Evolutionary conservation across 92 coral and sea anemone genomes (phyloP), one percentile per base, ranked within the genome.

Genomic region (Umimayanthus chanpuru): DNA sequence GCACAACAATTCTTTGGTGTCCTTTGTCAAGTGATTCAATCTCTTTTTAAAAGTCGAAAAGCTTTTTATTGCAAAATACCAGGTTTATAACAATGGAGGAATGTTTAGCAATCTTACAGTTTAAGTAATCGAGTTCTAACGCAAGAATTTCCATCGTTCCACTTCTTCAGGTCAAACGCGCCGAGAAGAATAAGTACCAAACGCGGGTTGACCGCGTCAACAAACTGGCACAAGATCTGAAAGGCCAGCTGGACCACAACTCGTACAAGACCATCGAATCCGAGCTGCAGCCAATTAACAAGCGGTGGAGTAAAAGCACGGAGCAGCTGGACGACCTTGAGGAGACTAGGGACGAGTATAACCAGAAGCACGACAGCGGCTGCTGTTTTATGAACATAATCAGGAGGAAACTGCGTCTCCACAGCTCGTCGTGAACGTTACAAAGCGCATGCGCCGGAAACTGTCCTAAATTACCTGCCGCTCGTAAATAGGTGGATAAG

Each of bases 271-370:
- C n/a, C 21, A 83, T 83, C 67, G 26, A 68, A 25, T 43, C 87
- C 30, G 87, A 83, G 47, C 66, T 83, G 78, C 61, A 15, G 44
- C 87, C 87, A 0, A 68, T 83, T 2, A 83, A 83, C 87, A 83
- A 47, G 47, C 39, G 87, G 36, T 83, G 87, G 87, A 83, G 87
- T 32, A 83, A 83, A 23, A 83, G 87, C 67, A 83, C 28, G 9
- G 87, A 68, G 41, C 87, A 83, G 67, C 32, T 83, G 64, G 77
- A 83, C 21, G 65, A 83, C 56, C 55, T 83, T 20, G 78, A 83
- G 23, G 43, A 44, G 41, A 43, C 65, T 21, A 70, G 78, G 50
- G 87, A 70, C 53, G 84, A 80, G 14, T 41, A 80, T 38, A 41
- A 65, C 25, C 87, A 70, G 28, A 41, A 28, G 15, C 23, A 44